These are phyloP conservation scores for Upupa epops DNA, from an alignment of 2,113 vertebrate genomes.

Conservation along the genomic window DNA sequence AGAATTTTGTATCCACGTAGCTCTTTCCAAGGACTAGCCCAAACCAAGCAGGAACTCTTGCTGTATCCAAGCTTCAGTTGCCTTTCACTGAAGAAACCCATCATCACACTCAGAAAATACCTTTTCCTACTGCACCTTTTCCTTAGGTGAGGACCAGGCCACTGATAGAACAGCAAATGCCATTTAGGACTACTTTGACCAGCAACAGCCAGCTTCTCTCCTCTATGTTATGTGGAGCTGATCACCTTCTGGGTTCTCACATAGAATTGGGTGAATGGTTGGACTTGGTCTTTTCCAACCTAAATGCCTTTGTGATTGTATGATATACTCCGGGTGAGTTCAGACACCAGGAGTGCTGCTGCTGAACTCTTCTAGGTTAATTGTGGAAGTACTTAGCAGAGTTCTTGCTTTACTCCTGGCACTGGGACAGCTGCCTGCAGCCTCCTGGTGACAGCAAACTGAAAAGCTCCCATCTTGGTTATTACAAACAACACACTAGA, in stretches of 20 bases:
- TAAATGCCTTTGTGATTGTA: not conserved
- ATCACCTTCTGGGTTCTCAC: not conserved
- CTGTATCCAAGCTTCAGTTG: not conserved
- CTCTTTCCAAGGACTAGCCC: not conserved
- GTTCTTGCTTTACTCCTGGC: not conserved
- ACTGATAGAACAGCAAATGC: not conserved
- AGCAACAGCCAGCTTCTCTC: not conserved
- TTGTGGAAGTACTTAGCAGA: not conserved
- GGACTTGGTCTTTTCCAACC: not conserved
- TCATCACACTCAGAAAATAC: not conserved
- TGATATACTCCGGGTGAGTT: not conserved
- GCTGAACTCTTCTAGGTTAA: not conserved
- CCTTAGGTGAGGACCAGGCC: not conserved
- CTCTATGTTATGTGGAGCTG: not conserved
- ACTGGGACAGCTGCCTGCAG: not conserved
- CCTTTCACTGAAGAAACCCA: not conserved
- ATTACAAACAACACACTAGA: not conserved
- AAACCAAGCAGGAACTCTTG: not conserved
- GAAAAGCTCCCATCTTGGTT: not conserved
- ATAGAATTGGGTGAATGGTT: not conserved
- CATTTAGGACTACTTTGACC: fast-evolving
- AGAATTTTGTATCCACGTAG: fast-evolving
- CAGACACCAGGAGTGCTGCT: not conserved
- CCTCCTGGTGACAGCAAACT: not conserved
- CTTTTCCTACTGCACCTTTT: not conserved